phyloP scores from a whole-genome alignment of 2,113 vertebrate species.

The Leiothrix lutea region DNA sequence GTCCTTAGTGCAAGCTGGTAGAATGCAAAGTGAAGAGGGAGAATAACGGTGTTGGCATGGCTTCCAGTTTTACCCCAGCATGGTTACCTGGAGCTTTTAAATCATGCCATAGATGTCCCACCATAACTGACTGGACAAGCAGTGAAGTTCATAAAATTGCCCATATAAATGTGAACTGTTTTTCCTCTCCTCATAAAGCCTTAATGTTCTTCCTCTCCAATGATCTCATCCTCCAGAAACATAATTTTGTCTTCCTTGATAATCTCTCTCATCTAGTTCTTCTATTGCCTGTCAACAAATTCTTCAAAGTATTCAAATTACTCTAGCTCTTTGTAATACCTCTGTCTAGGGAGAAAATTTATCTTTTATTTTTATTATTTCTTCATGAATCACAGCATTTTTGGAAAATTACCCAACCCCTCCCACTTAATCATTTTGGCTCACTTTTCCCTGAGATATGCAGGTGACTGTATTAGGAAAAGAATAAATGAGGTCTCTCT shows the following conservation, averaged over 20 bases:
- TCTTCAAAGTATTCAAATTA: not conserved
- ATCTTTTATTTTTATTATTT: not conserved
- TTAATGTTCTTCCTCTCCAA: not conserved
- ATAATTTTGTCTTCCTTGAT: not conserved
- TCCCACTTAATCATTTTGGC: not conserved
- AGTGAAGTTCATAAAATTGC: not conserved
- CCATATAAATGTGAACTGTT: not conserved
- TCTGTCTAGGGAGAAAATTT: not conserved
- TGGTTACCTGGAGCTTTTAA: not conserved
- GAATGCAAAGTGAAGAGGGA: not conserved
- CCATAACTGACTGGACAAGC: not conserved
- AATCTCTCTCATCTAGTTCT: not conserved
- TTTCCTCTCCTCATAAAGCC: not conserved
- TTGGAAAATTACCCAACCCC: not conserved
- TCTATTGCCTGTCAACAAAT: not conserved
- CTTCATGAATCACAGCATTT: not conserved
- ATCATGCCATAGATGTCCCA: accelerated
- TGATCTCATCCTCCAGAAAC: not conserved
- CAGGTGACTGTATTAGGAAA: not conserved
- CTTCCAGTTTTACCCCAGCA: not conserved
- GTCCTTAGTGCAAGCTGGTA: not conserved
- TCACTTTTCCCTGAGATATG: not conserved
- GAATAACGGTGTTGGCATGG: not conserved
- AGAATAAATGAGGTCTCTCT: not conserved
- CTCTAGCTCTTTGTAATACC: not conserved